Percentiles rank a stretch among this genome's conserved stretches.
Evolutionary conservation across 2,113 vertebrate genomes (phyloP).

Genomic region (Brachypodius melanocephalos): DNA sequence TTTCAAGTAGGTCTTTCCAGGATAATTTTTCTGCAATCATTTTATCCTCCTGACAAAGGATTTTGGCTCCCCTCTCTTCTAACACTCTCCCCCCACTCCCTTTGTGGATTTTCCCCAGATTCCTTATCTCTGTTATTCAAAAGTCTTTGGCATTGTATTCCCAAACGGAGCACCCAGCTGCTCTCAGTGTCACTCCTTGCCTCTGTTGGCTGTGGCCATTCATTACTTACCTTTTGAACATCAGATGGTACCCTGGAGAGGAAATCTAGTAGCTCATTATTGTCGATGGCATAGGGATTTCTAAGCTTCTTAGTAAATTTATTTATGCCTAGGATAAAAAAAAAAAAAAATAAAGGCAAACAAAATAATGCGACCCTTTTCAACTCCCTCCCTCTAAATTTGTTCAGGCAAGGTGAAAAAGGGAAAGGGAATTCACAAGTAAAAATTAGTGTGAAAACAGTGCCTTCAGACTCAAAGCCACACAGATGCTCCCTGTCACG

Average conservation of each 20-base stretch:
- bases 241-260: slow-evolving; percentile 97
- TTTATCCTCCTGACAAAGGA: slow-evolving; percentile 54
- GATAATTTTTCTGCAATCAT: slow-evolving; percentile 65
- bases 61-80: slow-evolving; percentile 6
- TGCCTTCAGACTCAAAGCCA: slow-evolving; percentile 31
- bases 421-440: slow-evolving; percentile 53
- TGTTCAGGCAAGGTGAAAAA: not conserved
- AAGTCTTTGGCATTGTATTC: not conserved
- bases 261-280: slow-evolving; percentile 93
- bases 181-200: not conserved
- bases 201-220: not conserved
- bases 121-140: slow-evolving; percentile 46
- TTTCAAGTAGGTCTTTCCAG: slow-evolving; percentile 64
- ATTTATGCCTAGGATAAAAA: slow-evolving; percentile 83
- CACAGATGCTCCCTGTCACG: not conserved
- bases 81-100: not conserved
- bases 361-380: not conserved
- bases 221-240: slow-evolving; percentile 92
- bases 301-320: slow-evolving; percentile 98
- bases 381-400: not conserved
- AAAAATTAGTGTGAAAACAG: slow-evolving; percentile 76
- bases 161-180: not conserved
- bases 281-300: slow-evolving; percentile 90
- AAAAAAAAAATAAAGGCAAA: not conserved
- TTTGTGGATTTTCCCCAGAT: slow-evolving; percentile 46